A percentile compares a stretch with the other conserved stretches of the same genome.
phyloP scores from a whole-genome alignment of 2,888 invertebrate genomes.

The Cephus nigrinus region DNA sequence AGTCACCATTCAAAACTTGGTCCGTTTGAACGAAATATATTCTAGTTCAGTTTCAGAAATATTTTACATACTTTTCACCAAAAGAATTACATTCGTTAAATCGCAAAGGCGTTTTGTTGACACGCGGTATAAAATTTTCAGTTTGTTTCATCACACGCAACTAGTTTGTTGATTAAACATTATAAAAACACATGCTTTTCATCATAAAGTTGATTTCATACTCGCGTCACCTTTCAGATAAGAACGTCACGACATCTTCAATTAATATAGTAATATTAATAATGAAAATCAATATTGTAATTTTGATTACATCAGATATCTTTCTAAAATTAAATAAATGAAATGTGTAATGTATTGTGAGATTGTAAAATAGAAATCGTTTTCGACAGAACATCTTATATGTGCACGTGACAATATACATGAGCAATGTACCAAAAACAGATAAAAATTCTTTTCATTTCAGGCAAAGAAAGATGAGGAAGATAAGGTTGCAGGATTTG shows the following conservation, averaged over 20 bases:
- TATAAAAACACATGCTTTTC: neutral
- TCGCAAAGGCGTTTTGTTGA: neutral
- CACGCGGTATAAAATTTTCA: neutral
- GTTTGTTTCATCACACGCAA: neutral
- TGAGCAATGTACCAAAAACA: neutral
- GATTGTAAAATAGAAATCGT: neutral
- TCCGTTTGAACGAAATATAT: neutral
- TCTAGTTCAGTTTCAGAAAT: neutral
- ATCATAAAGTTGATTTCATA: neutral
- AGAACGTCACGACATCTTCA: neutral
- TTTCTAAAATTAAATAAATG: neutral
- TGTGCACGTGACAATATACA: neutral
- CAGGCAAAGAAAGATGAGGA: slow-evolving; percentile 71
- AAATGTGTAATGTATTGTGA: neutral
- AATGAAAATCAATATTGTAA: neutral
- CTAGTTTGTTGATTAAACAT: neutral
- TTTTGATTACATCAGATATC: neutral
- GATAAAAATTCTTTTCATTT: slow-evolving; percentile 14
- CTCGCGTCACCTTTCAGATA: neutral
- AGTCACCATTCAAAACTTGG: neutral
- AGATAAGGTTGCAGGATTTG: slow-evolving; percentile 71
- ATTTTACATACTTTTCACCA: neutral
- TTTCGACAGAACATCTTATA: neutral
- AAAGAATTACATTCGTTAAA: neutral
- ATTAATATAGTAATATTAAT: neutral